Evolutionary conservation across 2,797 vertebrate species (phyloP), one percentile per base, ranked within the genome.

Genomic region (Rhincodon typus): DNA sequence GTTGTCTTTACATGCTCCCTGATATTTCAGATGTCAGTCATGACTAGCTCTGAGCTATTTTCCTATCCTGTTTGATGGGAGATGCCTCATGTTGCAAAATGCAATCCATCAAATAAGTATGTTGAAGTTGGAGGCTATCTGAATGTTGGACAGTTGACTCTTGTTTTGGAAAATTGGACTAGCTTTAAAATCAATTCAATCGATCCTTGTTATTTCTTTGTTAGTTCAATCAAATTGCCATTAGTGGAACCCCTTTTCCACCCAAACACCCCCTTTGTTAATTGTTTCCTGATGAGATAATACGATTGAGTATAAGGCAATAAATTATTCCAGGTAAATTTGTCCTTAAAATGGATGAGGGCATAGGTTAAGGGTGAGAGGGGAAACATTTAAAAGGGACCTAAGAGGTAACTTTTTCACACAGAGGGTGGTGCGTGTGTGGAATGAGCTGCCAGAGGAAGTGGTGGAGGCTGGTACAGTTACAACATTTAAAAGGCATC

Each of bases 271-370:
- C 27, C 50, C 34, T 57, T 4, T 2, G 30, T 88, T 30, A 57
- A 34, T 57, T 12, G 34, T 17, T 88, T 53, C 34, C 82, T 46
- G 23, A 5, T 46, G 38, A 46, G 38, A 1, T 8, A 42, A 46
- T 19, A 84, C 19, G 23, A 21, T 21, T 15, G 17, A 42, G 42
- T 82, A 4, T 84, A 17, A 84, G 38, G 57, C 27, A 7, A 91
- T 66, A 19, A 62, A 91, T 91, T 66, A 91, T 91, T 91, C 88
- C 88, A 66, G 66, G 88, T 91, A 91, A 66, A 90, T 21, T 62
- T 62, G 66, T 91, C 30, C 53, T 91, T 66, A n/a, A 53, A 66
- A 66, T n/a, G 25, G 88, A 91, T 91, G 57, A n/a, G 8, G 10
- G 57, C 57, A 13, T 62, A 62, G 57, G 57, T 62, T 62, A 10